Base-by-base conservation (phyloP, 2,888 invertebrate species). In the Tipula helvola region DNA sequence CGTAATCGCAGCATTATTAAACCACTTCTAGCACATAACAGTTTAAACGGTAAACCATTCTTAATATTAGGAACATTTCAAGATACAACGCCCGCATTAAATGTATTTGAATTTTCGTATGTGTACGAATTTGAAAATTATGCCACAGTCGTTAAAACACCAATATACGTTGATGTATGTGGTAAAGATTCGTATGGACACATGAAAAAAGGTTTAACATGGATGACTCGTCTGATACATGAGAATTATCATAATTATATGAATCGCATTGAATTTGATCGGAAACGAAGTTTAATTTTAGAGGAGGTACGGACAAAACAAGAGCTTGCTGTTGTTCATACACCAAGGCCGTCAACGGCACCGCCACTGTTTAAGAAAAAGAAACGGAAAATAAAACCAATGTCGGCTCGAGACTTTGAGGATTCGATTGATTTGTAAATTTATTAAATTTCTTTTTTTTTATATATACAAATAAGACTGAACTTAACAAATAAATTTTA, bases 41-140 rank as follows among this genome's bases (percentile, higher is more conserved):
- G 36, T 39, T 84, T 84, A 84, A 84, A 84, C 16, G 84, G 84
- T 84, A 84, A 84, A 84, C 84, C 84, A 36, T 84, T 84, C n/a
- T 39, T 84, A 84, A 84, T 39, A 84, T 7, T 84, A 16, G 84
- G 84, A 36, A 84, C 84, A 0, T 84, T 84, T 39, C 84, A 84
- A 12, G 84, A 84, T 7, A n/a, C 7, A 1, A 3, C n/a, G 7
- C 36, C 36, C 2, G 16, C 84, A 39, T 84, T 84, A 84, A 84
- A 84, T 39, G 13, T 84, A 10, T 84, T 84, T 39, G 84, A 84
- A 41, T 84, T 84, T 39, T 84, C 39, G 10, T 39, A 16, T 13
- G 84, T 84, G 5, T 84, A 84, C 39, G 84, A 84, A 39, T 84
- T 84, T 41, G 84, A 84, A 84, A 36, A 84, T 5, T 84, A 39